A percentile compares a stretch with the other conserved stretches of the same genome.
These are phyloP conservation scores for Caenorhabditis tropicalis DNA, from an alignment of 1,140 invertebrate genomes.

Conservation along the genomic window DNA sequence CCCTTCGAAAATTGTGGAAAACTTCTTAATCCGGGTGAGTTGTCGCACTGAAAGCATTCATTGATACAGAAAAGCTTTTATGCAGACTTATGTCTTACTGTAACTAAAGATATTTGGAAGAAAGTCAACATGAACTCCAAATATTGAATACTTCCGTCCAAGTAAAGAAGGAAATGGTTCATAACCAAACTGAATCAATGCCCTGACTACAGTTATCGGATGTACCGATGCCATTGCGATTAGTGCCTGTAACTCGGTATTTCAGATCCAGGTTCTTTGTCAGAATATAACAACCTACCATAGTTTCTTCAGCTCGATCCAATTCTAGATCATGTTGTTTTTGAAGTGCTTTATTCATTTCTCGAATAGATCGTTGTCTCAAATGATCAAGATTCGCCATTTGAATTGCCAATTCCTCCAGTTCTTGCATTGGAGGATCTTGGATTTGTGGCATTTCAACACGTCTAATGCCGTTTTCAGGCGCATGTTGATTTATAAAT, in stretches of 20 bases:
- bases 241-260: neutral
- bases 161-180: neutral
- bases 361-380: neutral
- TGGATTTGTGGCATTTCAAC: neutral
- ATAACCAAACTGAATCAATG: neutral
- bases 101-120: neutral
- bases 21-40: neutral
- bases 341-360: neutral
- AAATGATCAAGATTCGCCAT: neutral
- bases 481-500: neutral
- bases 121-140: neutral
- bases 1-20: neutral
- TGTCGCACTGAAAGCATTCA: neutral
- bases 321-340: neutral
- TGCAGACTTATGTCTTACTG: neutral
- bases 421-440: neutral
- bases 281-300: neutral
- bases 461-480: neutral
- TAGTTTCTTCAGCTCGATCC: neutral
- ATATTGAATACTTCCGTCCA: neutral
- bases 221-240: neutral
- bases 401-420: neutral
- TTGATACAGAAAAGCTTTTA: no score
- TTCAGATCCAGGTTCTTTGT: no score
- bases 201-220: neutral